Evolutionary conservation across 2,113 vertebrate genomes (phyloP).

Genomic region (Xiphophorus maculatus): DNA sequence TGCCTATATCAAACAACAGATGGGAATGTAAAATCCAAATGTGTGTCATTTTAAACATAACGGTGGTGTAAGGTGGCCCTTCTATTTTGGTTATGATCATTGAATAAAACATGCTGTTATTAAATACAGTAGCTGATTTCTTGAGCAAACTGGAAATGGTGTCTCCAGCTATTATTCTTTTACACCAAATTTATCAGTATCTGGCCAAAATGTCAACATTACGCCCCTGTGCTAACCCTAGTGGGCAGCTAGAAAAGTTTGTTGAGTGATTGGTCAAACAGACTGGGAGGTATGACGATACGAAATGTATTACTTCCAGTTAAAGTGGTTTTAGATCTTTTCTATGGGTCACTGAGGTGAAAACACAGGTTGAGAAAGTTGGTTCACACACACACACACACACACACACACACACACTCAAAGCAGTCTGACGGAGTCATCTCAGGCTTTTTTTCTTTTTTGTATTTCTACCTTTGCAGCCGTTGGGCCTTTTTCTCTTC

Average conservation of each 20-base stretch:
- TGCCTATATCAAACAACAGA: no score
- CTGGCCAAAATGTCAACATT: no score
- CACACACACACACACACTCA: neutral
- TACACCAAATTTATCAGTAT: no score
- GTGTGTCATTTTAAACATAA: no score
- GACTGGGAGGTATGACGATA: neutral
- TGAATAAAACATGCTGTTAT: no score
- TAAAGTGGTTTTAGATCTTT: neutral
- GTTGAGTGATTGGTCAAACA: neutral
- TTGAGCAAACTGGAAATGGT: no score
- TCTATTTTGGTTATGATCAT: no score
- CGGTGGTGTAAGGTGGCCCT: no score
- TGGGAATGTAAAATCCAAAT: no score
- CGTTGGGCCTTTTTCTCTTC: conserved; percentile 8
- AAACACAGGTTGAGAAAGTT: neutral
- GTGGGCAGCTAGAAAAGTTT: neutral
- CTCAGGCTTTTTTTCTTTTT: conserved; percentile 17
- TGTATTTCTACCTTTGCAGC: conserved; percentile 45
- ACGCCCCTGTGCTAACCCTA: neutral
- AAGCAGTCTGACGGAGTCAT: conserved; percentile 29
- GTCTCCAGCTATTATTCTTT: no score
- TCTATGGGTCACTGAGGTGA: neutral
- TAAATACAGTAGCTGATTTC: no score
- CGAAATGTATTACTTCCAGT: neutral
- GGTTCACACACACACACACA: conserved; percentile 4